Evolutionary conservation across 2,113 vertebrate genomes (phyloP).

Genomic region (Oncorhynchus tshawytscha): DNA sequence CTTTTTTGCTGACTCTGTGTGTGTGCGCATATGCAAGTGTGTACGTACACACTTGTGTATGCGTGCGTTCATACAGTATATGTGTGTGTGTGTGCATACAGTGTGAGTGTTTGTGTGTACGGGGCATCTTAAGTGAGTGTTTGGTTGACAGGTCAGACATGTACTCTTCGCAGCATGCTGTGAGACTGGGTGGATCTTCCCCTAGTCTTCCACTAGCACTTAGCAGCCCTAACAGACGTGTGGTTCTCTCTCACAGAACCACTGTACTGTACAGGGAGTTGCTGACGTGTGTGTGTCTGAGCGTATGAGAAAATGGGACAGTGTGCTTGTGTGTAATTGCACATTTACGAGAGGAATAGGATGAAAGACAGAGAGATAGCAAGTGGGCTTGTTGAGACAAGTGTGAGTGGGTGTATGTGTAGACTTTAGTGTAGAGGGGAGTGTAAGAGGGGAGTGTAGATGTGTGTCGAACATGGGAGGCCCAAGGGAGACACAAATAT

Average conservation of each 20-base stretch:
- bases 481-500: too few relatives aligned
- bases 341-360: background rate
- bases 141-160: conserved; percentile 4
- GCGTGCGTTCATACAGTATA: too few relatives aligned
- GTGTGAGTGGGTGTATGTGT: too few relatives aligned
- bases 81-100: too few relatives aligned
- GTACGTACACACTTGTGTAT: too few relatives aligned
- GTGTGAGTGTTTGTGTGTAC: too few relatives aligned
- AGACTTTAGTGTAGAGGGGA: too few relatives aligned
- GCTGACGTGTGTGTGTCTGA: background rate
- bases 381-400: background rate
- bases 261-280: too few relatives aligned
- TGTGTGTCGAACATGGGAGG: too few relatives aligned
- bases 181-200: background rate
- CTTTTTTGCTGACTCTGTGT: background rate
- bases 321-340: background rate
- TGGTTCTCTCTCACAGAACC: background rate
- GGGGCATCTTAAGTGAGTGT: background rate
- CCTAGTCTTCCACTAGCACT: background rate
- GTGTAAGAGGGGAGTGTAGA: too few relatives aligned
- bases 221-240: background rate
- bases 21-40: too few relatives aligned
- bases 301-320: background rate
- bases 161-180: background rate
- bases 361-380: background rate